Evolutionary conservation across 1,140 invertebrate species (phyloP).

Genomic region (Cyphomyrmex costatus): DNA sequence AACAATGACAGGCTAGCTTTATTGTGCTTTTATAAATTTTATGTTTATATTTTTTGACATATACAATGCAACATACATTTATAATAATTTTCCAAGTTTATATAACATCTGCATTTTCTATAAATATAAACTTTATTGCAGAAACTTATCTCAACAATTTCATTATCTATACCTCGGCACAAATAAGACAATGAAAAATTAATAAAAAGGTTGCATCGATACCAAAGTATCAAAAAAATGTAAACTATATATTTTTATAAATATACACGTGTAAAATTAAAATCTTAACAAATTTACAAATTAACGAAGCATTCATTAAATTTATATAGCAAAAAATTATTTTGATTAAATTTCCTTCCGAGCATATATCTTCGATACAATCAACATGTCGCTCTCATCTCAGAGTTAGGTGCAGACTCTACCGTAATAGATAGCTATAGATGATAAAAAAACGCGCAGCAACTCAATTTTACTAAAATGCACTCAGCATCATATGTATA

Average conservation of each 20-base stretch:
- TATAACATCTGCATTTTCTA: neutral
- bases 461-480: slow-evolving; percentile 83
- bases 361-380: neutral
- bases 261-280: neutral
- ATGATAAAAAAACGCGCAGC: slow-evolving; percentile 49
- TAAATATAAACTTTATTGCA: neutral
- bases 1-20: neutral
- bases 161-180: neutral
- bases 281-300: neutral
- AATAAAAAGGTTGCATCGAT: slow-evolving; percentile 10
- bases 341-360: neutral
- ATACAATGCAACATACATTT: neutral
- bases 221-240: neutral
- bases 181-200: neutral
- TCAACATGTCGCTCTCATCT: neutral
- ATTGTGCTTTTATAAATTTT: neutral
- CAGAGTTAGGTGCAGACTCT: neutral
- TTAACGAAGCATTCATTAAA: neutral
- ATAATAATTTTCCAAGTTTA: slow-evolving; percentile 1
- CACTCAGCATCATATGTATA: slow-evolving; percentile 44
- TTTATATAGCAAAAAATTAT: neutral
- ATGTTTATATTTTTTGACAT: neutral
- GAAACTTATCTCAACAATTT: slow-evolving; percentile 7
- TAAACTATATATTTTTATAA: slow-evolving; percentile 30
- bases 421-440: slow-evolving; percentile 11